These are phyloP conservation scores for Amphimallon solstitiale DNA, from an alignment of 2,888 invertebrate species.

Conservation along the genomic window DNA sequence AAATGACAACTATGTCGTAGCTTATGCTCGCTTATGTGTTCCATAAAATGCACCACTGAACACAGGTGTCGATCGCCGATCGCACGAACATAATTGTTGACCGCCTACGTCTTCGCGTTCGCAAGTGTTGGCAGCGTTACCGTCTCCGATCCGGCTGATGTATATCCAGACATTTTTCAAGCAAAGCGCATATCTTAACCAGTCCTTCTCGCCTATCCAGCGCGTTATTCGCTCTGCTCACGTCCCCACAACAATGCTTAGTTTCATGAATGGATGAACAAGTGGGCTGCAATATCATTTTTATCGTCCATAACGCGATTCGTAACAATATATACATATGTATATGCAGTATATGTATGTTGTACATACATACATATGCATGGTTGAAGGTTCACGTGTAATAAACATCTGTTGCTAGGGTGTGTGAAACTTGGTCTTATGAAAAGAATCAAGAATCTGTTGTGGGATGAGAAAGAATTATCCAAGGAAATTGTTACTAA, in stretches of 20 bases:
- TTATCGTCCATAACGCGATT: neutral
- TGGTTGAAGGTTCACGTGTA: neutral
- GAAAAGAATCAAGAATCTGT: no score
- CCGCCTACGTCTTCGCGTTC: conserved; percentile 22
- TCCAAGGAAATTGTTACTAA: no score
- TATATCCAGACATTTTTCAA: conserved; percentile 9
- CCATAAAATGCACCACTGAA: conserved; percentile 32
- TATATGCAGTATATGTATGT: neutral
- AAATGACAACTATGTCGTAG: no score
- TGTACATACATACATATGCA: neutral
- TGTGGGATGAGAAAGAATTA: no score
- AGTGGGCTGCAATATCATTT: conserved; percentile 27
- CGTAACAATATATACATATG: neutral
- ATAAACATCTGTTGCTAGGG: no score
- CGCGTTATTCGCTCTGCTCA: neutral
- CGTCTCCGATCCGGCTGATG: neutral
- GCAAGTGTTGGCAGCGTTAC: neutral
- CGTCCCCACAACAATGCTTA: conserved; percentile 5
- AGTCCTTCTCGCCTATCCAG: neutral
- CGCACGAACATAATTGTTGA: conserved; percentile 18
- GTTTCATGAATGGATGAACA: conserved; percentile 35
- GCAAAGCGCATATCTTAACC: conserved; percentile 17
- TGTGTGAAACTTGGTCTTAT: no score
- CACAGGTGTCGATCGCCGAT: conserved; percentile 27
- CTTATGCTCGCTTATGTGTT: no score